Conservation (phyloP, 2,113 vertebrate species). For the Zosterops lateralis region DNA sequence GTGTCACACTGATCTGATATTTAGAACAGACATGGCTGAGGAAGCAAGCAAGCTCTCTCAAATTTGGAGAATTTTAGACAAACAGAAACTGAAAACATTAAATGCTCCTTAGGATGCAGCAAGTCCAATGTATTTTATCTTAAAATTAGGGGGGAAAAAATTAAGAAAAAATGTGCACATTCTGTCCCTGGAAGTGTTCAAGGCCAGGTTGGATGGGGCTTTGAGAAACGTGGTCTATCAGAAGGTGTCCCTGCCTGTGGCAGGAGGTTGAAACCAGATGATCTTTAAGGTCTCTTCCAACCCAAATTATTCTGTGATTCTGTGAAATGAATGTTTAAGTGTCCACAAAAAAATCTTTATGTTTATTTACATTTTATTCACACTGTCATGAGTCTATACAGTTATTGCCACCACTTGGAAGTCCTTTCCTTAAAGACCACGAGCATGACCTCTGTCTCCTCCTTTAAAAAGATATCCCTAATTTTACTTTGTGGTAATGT, state of each 20-base stretch:
- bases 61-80: background rate
- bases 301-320: background rate
- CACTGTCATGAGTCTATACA: background rate
- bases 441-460: background rate
- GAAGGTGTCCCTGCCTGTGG: background rate
- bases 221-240: rapidly evolving
- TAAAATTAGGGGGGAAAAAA: background rate
- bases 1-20: background rate
- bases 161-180: background rate
- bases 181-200: background rate
- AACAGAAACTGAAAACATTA: background rate
- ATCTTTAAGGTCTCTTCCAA: background rate
- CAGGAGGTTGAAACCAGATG: background rate
- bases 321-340: background rate
- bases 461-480: background rate
- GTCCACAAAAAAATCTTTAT: background rate
- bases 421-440: background rate
- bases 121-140: background rate
- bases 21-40: background rate
- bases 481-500: background rate
- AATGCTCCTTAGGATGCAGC: background rate
- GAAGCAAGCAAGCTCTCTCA: background rate
- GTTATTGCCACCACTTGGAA: background rate
- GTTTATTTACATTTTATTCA: background rate
- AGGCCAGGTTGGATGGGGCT: background rate